Evolutionary conservation across 2,797 vertebrate species (phyloP).

Genomic region (Peromyscus eremicus): DNA sequence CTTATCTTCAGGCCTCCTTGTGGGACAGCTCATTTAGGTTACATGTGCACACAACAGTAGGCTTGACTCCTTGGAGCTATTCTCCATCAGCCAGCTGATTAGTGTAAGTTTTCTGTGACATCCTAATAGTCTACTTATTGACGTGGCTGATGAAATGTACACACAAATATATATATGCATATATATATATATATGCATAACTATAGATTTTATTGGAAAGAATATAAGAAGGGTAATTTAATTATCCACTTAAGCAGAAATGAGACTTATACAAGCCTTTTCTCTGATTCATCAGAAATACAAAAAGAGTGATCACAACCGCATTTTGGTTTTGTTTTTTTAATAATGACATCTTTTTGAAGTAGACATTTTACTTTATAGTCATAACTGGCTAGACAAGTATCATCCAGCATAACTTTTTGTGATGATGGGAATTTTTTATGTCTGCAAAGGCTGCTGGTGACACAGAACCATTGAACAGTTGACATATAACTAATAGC

Average conservation of each 20-base stretch:
- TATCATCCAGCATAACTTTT: background rate
- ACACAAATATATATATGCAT: too few relatives aligned
- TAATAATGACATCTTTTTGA: background rate
- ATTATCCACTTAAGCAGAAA: background rate
- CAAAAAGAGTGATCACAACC: background rate
- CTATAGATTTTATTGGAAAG: constrained; percentile 26
- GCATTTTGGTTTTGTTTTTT: constrained; percentile 20
- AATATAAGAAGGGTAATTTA: background rate
- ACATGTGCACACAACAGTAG: background rate
- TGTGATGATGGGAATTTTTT: constrained; percentile 41
- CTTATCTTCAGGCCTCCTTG: fast-evolving
- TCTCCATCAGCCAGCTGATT: background rate
- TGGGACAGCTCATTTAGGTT: background rate
- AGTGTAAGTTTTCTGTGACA: background rate
- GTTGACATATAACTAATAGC: background rate
- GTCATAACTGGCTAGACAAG: background rate
- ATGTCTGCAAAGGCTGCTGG: background rate
- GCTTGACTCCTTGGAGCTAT: background rate
- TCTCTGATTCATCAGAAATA: constrained; percentile 16
- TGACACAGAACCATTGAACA: background rate
- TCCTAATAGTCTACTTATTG: background rate
- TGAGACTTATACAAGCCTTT: background rate
- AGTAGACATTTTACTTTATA: constrained; percentile 13
- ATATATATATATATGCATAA: background rate
- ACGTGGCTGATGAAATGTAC: background rate